Percentiles rank a stretch among this genome's conserved stretches.
Evolutionary conservation across 2,888 invertebrate species (phyloP).

Genomic region (Eupithecia dodoneata): DNA sequence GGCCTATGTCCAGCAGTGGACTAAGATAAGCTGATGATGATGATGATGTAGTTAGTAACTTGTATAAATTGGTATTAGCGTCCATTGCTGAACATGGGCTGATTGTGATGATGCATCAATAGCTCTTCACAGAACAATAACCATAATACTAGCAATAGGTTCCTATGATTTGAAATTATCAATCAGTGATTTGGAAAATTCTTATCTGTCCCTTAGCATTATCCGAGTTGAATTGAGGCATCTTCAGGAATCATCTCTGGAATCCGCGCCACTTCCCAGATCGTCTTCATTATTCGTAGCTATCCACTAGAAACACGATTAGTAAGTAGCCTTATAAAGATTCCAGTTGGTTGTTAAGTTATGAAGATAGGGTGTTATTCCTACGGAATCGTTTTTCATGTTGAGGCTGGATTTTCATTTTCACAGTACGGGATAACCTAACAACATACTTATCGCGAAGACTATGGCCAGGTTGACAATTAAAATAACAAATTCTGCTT

Average conservation of each 20-base stretch:
- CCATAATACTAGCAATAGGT: neutral
- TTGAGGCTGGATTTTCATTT: neutral
- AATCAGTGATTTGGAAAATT: conserved; percentile 14
- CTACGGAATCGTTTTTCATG: neutral
- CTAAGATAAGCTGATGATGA: neutral
- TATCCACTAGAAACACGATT: conserved; percentile 41
- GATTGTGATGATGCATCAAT: neutral
- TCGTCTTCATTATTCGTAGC: conserved; percentile 22
- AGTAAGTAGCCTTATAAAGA: conserved; percentile 15
- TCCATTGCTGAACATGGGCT: neutral
- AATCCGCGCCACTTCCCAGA: conserved; percentile 10
- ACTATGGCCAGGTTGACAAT: neutral
- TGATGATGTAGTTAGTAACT: neutral
- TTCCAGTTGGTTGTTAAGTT: neutral
- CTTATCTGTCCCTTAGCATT: conserved; percentile 15
- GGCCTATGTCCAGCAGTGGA: too few relatives aligned
- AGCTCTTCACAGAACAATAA: neutral
- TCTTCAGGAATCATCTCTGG: neutral
- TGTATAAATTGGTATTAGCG: neutral
- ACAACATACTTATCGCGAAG: neutral
- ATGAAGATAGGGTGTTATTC: neutral
- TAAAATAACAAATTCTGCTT: too few relatives aligned
- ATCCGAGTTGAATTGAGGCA: conserved; percentile 12
- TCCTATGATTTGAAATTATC: neutral
- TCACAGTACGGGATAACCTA: neutral